A percentile compares a stretch with the other conserved stretches of the same genome.
These are phyloP conservation scores for Rhingia campestris DNA, from an alignment of 2,888 invertebrate species.

Conservation along the genomic window DNA sequence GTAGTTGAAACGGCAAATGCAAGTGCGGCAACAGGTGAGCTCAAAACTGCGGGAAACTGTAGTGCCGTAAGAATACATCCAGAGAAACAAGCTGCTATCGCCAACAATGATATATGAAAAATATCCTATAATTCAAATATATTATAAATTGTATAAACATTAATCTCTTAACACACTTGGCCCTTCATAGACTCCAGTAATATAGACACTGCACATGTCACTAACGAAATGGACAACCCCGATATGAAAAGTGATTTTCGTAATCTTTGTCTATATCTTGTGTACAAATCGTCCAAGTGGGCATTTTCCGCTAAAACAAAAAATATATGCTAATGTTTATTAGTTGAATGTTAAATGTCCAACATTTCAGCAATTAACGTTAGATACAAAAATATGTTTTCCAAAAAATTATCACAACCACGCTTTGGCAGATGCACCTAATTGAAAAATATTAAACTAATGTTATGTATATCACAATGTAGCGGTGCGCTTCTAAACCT, in stretches of 20 bases:
- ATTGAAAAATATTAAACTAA: no score
- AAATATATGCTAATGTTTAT: conserved; percentile 1
- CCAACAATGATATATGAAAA: conserved; percentile 79
- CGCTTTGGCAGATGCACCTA: no score
- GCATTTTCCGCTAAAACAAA: conserved; percentile 81
- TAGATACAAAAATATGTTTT: no score
- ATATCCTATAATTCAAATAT: conserved; percentile 76
- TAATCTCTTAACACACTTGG: conserved; percentile 78
- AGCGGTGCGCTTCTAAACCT: no score
- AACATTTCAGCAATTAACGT: no score
- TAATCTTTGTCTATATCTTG: conserved; percentile 82
- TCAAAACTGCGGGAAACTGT: conserved; percentile 82
- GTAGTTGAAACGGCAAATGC: conserved; percentile 82
- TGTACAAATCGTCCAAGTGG: conserved; percentile 82
- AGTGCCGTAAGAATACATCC: conserved; percentile 81
- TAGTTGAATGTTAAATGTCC: no score
- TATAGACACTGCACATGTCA: conserved; percentile 81
- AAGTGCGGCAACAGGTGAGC: conserved; percentile 82
- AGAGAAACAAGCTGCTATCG: conserved; percentile 80
- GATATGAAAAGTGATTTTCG: conserved; percentile 82
- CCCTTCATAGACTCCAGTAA: conserved; percentile 79
- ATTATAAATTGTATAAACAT: neutral
- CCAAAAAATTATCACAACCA: no score
- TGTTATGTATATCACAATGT: no score
- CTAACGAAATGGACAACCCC: conserved; percentile 81